Base-by-base conservation (phyloP, 2,797 vertebrate species). In the Danio choprae region DNA sequence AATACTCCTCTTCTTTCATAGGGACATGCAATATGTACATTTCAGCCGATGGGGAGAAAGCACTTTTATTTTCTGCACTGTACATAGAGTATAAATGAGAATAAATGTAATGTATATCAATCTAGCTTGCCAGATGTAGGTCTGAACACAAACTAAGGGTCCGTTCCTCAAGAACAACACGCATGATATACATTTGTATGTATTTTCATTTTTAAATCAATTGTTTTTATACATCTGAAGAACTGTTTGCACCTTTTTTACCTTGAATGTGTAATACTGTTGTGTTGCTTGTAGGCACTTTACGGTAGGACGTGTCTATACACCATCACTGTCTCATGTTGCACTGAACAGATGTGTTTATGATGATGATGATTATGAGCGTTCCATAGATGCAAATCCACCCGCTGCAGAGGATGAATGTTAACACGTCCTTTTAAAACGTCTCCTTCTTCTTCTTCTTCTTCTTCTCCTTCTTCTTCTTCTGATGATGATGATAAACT, bases 231-330 rank as follows among this genome's bases (percentile, higher is more conserved):
- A 86, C 79, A 83, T 86, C 81, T 81, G 73, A 77, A 73, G 68
- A 81, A 75, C 77, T 60, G 65, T 83, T 68, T 79, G 80, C 80
- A 68, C 71, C 81, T 85, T 86, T 86, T 86, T 83, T 83, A 86
- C 67, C 79, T 83, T 84, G 83, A 86, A 84, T 83, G 83, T 86
- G 83, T 84, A 78, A 84, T 82, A 70, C 69, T 70, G 40, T 84
- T 83, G 85, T 84, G 81, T 86, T 84, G 85, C 85, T 86, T 84
- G 85, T 86, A 86, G 83, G 85, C 85, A 86, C 83, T 86, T 86
- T 86, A 86, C 64, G 44, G 84, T 86, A 83, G 81, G 80, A 83
- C 83, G 81, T 86, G 84, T 77, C 79, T 83, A 76, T 84, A 77
- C 80, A 69, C 68, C 77, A 59, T 83, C 85, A 86, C 79, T 63